Conservation (phyloP, 2,888 invertebrate species). For the Geophilus truncorum region DNA sequence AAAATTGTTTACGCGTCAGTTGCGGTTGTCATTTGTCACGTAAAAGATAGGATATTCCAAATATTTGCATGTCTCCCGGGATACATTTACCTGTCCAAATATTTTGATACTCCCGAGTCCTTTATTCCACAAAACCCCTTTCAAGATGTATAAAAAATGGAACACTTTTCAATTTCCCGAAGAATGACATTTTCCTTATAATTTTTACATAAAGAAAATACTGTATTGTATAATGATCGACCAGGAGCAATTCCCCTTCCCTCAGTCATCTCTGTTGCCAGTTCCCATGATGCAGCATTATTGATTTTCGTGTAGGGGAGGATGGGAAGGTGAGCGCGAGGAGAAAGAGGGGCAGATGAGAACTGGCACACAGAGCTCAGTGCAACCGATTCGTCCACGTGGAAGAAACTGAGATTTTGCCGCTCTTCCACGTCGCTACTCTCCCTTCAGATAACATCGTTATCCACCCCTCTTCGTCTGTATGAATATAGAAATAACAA, state of each 20-base stretch:
- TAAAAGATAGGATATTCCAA: no score
- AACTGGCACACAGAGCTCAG: conserved; percentile 4
- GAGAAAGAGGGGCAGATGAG: background rate
- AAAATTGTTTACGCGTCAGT: no score
- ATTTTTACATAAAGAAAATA: background rate
- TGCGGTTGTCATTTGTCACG: no score
- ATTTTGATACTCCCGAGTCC: no score
- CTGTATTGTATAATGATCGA: background rate
- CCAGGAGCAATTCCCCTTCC: background rate
- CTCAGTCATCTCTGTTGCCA: background rate
- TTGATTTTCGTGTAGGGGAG: background rate
- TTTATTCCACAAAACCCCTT: no score
- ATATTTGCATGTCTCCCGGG: no score
- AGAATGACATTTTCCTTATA: no score
- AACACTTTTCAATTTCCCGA: no score
- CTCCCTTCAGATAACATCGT: conserved; percentile 8
- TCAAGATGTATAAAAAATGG: no score
- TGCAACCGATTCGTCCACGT: background rate
- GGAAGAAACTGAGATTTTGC: conserved; percentile 15
- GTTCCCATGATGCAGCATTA: background rate
- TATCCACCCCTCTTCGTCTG: background rate
- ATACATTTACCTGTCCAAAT: no score
- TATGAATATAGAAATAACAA: conserved; percentile 5
- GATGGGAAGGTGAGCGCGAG: background rate
- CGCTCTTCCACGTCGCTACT: background rate